Evolutionary conservation across 2,113 vertebrate genomes (phyloP), one percentile per base, ranked within the genome.

Genomic region (Ploceus nigricollis): DNA sequence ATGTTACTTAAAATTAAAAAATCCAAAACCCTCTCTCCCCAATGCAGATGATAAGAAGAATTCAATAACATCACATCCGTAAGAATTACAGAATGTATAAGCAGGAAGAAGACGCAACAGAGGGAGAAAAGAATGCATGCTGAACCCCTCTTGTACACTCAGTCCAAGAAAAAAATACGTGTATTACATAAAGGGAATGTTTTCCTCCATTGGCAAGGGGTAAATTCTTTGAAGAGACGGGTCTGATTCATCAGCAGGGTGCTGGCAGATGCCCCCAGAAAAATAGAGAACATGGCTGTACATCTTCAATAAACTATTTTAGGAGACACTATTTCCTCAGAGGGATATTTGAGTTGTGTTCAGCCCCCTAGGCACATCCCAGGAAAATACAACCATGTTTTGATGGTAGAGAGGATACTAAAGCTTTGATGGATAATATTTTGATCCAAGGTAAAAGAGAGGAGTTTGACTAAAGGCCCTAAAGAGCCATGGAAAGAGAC

Each of bases 341-440:
- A 94, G 89, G 72, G 64, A 81, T 87, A 77, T 95, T 47, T 86
- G 95, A 94, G 86, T 89, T 93, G 90, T 91, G 91, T 93, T 94
- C 94, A 94, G 80, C 64, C 82, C 93, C 91, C 68, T 56, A 92
- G 96, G 95, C 94, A 95, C 39, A 79, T 96, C 93, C 91, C 93
- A 92, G 86, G 72, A 96, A 97, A 95, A 95, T 93, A 96, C 72
- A 96, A 78, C 68, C 76, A 40, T 68, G 93, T 93, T 95, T 96
- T 96, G 95, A 93, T 92, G 95, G 91, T 86, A 77, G 92, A 91
- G 72, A 94, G 86, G 92, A 72, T 90, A 94, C 88, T 92, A 96
- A 93, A 92, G 94, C 95, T 97, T 95, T 97, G 95, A 96, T 88
- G 68, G 94, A 92, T 95, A 93, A 83, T 94, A 95, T 95, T 94